These are phyloP conservation scores for Ptilonorhynchus violaceus DNA, from an alignment of 2,113 vertebrate genomes.

Conservation along the genomic window DNA sequence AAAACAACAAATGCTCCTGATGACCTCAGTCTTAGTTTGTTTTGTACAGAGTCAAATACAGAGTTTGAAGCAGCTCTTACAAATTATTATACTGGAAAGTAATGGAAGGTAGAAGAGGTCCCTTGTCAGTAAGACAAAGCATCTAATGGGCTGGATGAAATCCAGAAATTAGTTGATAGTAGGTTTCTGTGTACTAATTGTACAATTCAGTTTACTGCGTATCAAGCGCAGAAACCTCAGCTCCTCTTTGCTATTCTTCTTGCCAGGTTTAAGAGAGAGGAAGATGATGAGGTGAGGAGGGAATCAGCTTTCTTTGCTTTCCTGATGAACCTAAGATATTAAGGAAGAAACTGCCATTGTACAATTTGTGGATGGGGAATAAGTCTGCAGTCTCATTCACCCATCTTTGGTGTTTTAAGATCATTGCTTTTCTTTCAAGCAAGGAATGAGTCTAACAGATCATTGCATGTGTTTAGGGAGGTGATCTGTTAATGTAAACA, in stretches of 20 bases:
- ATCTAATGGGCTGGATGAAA: background rate
- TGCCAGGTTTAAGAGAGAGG: background rate
- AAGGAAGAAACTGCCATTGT: background rate
- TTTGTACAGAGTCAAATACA: background rate
- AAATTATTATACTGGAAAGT: background rate
- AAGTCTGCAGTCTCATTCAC: background rate
- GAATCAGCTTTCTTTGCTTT: background rate
- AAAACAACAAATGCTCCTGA: background rate
- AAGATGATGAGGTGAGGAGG: background rate
- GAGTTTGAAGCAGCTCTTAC: background rate
- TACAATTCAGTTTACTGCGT: background rate
- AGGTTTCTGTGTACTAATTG: background rate
- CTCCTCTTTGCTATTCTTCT: background rate
- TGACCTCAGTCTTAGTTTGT: background rate
- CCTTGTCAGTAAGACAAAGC: background rate
- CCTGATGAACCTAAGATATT: background rate
- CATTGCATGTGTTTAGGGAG: background rate
- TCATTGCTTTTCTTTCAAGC: background rate
- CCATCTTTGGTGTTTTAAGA: background rate
- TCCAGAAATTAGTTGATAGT: background rate
- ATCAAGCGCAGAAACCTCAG: background rate
- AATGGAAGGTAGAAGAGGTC: background rate
- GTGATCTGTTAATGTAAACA: background rate
- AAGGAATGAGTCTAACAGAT: background rate
- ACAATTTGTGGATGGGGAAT: background rate